Base-by-base conservation (phyloP, 2,113 vertebrate genomes). In the Aphyosemion australe region DNA sequence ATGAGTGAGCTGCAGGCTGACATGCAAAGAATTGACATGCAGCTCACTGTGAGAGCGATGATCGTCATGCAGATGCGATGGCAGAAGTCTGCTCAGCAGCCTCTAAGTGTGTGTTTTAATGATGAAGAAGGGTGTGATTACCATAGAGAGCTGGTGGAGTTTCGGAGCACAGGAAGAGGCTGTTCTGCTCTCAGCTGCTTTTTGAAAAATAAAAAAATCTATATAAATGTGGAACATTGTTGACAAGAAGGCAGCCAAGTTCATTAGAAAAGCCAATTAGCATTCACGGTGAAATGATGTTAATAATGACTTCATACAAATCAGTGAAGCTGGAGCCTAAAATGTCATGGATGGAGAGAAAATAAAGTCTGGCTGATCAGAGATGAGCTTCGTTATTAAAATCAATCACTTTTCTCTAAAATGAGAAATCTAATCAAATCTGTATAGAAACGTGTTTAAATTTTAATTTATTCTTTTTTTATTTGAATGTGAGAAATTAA, bases 1-100 rank as follows among this genome's bases (percentile, higher is more conserved):
- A 15, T 68, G 79, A 84, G 14, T 19, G 48, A 31, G 72, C 61
- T 32, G 34, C 54, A 12, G 51, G 60, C 57, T 51, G 60, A 26
- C 26, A 26, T 26, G 26, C 26, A 26, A 26, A 15, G 68, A 47
- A 64, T 61, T 65, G 69, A 70, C 71, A 76, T 63, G 71, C 65
- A 76, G 79, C 72, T 69, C 64, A 21, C 65, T 34, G 65, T 7
- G 55, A 59, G 70, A 19, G 52, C 45, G 6, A 45, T 11, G 9
- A 80, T 67, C 69, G 16, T 71, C 65, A 84, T 74, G 79, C 85
- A 74, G 62, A 66, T 72, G 47, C 32, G 53, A 51, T 68, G 21
- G 58, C 55, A 21, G 60, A 60, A 69, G 54, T 76, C 61, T 19
- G 46, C 39, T 18, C 47, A 60, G 58, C 58, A 26, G 64, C 63